phyloP scores from a whole-genome alignment of 2,888 invertebrate genomes.

The Drosophila monieri region DNA sequence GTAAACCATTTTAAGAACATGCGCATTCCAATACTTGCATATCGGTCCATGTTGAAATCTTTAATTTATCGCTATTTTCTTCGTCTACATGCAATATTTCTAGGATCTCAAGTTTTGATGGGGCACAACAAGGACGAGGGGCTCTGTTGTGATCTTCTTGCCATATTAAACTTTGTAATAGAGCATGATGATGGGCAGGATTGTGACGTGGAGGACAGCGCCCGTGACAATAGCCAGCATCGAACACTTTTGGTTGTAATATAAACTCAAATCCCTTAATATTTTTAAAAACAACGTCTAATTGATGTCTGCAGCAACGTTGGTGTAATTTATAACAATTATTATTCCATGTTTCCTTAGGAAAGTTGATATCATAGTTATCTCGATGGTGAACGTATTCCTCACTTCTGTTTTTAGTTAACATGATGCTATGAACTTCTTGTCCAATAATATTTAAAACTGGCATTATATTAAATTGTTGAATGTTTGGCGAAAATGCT shows the following conservation, averaged over 20 bases:
- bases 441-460: conserved; percentile 82
- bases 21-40: conserved; percentile 90
- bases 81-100: conserved; percentile 88
- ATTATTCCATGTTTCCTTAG: conserved; percentile 74
- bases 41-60: conserved; percentile 88
- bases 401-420: conserved; percentile 48
- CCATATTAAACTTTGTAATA: conserved; percentile 88
- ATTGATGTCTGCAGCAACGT: conserved; percentile 87
- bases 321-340: conserved; percentile 86
- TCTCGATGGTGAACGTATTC: conserved; percentile 51
- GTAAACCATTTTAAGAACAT: conserved; percentile 85
- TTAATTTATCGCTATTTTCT: conserved; percentile 86
- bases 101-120: conserved; percentile 87
- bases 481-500: conserved; percentile 2
- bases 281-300: conserved; percentile 88
- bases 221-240: conserved; percentile 89
- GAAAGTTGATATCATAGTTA: conserved; percentile 33
- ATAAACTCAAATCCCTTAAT: conserved; percentile 88
- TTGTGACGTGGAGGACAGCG: conserved; percentile 88
- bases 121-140: conserved; percentile 88
- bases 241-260: conserved; percentile 88
- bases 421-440: conserved; percentile 40
- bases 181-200: conserved; percentile 89
- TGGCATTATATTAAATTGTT: conserved; percentile 73
- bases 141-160: conserved; percentile 86